phyloP scores from a whole-genome alignment of 2,113 vertebrate species.

The Brienomyrus brachyistius region DNA sequence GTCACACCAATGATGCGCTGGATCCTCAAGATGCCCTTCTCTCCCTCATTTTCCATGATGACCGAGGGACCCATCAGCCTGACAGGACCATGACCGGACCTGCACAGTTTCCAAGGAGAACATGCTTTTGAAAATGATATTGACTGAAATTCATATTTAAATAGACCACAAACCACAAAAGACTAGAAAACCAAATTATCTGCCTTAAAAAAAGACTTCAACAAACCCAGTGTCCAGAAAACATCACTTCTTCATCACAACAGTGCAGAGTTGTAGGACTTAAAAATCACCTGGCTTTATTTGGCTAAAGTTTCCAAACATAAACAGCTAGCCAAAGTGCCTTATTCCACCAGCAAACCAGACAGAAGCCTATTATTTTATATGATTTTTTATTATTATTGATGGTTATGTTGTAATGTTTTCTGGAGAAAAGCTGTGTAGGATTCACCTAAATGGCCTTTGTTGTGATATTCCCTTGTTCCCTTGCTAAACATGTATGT shows the following conservation, averaged over 20 bases:
- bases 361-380: constrained; percentile 39
- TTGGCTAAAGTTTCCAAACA: constrained; percentile 41
- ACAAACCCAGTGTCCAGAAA: constrained; percentile 53
- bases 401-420: constrained; percentile 54
- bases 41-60: not conserved
- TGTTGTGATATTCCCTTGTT: constrained; percentile 42
- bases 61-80: not conserved
- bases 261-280: constrained; percentile 42
- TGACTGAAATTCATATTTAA: constrained; percentile 37
- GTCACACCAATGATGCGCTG: not conserved
- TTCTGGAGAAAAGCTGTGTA: constrained; percentile 54
- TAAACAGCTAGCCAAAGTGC: constrained; percentile 50
- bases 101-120: not conserved
- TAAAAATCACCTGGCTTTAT: constrained; percentile 35
- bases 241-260: constrained; percentile 28
- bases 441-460: constrained; percentile 41
- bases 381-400: constrained; percentile 37
- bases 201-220: constrained; percentile 58
- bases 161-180: not conserved
- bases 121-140: constrained; percentile 21
- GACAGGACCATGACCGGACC: not conserved
- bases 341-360: constrained; percentile 52
- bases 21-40: not conserved
- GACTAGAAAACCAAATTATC: constrained; percentile 25
- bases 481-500: constrained; percentile 57